Evolutionary conservation across 1,140 invertebrate species (phyloP).

Genomic region (Drosophila watanabei): DNA sequence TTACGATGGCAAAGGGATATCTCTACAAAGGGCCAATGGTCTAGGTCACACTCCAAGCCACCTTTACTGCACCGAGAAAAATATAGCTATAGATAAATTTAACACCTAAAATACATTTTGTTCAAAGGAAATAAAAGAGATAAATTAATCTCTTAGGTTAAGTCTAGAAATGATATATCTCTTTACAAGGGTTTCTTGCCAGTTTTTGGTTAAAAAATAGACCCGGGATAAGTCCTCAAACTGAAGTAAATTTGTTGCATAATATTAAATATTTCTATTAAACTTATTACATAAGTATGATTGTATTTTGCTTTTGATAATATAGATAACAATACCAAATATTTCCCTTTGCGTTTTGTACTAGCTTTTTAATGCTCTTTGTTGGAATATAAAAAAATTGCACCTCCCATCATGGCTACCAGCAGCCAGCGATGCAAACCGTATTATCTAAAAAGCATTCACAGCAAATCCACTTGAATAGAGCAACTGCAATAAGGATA

Average conservation of each 20-base stretch:
- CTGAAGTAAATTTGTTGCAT: not conserved
- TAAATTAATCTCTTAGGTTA: not conserved
- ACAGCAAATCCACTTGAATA: conserved; percentile 33
- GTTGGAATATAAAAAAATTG: not conserved
- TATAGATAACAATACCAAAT: not conserved
- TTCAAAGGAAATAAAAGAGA: not conserved
- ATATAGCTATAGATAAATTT: not conserved
- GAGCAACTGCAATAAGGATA: conserved; percentile 25
- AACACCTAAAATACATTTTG: not conserved
- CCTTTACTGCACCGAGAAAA: conserved; percentile 1
- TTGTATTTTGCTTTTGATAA: no score
- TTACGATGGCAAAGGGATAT: conserved; percentile 13
- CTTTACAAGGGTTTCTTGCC: not conserved
- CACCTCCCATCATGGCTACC: not conserved
- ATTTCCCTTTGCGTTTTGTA: not conserved
- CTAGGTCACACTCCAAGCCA: not conserved
- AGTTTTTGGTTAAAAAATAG: not conserved
- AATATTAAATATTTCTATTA: not conserved
- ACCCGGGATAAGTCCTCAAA: not conserved
- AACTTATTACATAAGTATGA: not conserved
- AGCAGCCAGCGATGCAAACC: conserved; percentile 1
- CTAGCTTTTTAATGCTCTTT: not conserved
- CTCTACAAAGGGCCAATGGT: conserved; percentile 5
- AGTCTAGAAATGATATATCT: not conserved
- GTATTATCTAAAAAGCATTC: conserved; percentile 30